Base-by-base conservation (phyloP, 2,113 vertebrate species). In the Rhodinocichla rosea region DNA sequence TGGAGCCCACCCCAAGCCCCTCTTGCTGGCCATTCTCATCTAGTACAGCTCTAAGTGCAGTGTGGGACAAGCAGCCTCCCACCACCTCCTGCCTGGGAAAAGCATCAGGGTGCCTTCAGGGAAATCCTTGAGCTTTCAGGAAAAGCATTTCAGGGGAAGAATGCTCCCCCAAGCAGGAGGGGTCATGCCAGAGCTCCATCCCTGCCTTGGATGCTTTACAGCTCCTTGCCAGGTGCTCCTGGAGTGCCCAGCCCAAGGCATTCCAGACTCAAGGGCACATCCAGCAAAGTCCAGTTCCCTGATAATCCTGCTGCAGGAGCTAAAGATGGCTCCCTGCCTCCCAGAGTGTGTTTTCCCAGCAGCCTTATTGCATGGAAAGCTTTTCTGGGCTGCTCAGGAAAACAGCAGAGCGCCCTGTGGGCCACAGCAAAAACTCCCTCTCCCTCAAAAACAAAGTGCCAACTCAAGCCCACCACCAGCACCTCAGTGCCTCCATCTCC, bases 321-420 rank as follows among this genome's bases (percentile, higher is more conserved):
- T 60, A 20, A 28, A 65, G 39, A 49, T 16, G 14, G 15, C 27
- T 77, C 35, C 17, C 14, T 65, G 40, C 14, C 70, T 71, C 27
- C 7, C 35, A 8, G 24, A 50, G 39, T 5, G 7, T 12, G 5
- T 67, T 82, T 82, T 87, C 17, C 45, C 45, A 15, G 39, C 7
- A 65, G 37, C 10, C 9, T 44, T 8, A 18, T 23, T n/a, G 59
- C 59, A 24, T 9, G 35, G 23, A 39, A 56, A 77, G 8, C 4
- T 56, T 62, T 77, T 21, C 64, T 32, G 40, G 35, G 40, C 40
- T 82, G 20, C 52, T 76, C 52, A 39, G 57, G 40, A n/a, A 42
- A 86, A 44, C 0, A 0, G 39, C 23, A 42, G 44, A 76, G 39
- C 44, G 14, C 15, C 6, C 2, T 5, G 27, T 42, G 57, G 12